phyloP scores from a whole-genome alignment of 2,113 vertebrate species.

The Piprites chloris region DNA sequence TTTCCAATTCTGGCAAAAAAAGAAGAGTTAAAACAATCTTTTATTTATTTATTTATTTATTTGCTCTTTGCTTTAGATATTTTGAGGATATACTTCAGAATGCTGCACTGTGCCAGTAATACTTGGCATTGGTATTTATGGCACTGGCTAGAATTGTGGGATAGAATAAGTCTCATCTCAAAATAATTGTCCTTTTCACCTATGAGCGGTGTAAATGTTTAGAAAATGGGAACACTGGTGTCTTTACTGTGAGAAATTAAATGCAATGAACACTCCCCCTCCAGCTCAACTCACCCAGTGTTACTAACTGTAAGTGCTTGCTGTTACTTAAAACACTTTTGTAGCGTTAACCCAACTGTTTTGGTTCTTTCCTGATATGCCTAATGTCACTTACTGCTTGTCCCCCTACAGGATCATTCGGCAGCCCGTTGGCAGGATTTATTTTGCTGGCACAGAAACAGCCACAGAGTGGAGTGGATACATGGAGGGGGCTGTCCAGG shows the following conservation, averaged over 20 bases:
- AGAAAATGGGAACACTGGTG: neutral
- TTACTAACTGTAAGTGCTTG: neutral
- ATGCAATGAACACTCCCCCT: neutral
- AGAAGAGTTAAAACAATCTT: neutral
- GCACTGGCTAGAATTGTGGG: neutral
- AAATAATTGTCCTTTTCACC: neutral
- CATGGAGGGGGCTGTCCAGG: slow-evolving; percentile 95
- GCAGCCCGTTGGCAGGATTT: slow-evolving; percentile 84
- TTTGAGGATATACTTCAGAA: neutral
- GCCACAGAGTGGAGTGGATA: slow-evolving; percentile 96
- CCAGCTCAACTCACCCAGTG: neutral
- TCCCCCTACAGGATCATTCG: slow-evolving; percentile 81
- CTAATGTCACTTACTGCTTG: neutral
- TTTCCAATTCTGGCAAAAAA: neutral
- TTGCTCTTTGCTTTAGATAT: neutral
- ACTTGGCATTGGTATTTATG: neutral
- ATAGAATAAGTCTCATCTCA: neutral
- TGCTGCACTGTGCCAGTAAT: neutral
- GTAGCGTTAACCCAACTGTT: neutral
- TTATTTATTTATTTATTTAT: neutral
- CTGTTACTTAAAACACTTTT: neutral
- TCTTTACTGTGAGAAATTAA: neutral
- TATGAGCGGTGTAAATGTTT: fast-evolving
- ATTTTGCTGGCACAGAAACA: slow-evolving; percentile 95
- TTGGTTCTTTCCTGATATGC: neutral